phyloP scores from a whole-genome alignment of 2,888 invertebrate species.

The Hirudinaria manillensis region DNA sequence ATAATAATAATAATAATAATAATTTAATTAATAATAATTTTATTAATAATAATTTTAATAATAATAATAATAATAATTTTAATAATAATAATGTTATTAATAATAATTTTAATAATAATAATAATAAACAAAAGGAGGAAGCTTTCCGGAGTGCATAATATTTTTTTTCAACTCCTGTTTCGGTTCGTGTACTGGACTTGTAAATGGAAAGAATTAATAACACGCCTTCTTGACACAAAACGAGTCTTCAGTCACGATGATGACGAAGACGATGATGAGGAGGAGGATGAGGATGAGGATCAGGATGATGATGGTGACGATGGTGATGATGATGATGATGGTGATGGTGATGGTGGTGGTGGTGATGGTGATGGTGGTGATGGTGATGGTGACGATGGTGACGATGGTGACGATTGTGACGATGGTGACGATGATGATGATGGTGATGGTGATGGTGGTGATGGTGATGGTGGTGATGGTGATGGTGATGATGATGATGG shows the following conservation, averaged over 20 bases:
- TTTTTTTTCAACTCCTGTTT: too few relatives aligned
- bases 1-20: too few relatives aligned
- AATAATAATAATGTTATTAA: too few relatives aligned
- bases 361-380: conserved; percentile 8
- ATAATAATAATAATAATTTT: too few relatives aligned
- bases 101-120: too few relatives aligned
- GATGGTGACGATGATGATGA: conserved; percentile 20
- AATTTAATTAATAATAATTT: too few relatives aligned
- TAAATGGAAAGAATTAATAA: too few relatives aligned
- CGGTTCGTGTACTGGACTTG: too few relatives aligned
- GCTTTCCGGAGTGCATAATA: too few relatives aligned
- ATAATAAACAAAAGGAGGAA: too few relatives aligned
- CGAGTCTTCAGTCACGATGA: neutral
- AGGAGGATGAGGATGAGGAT: neutral
- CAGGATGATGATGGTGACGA: neutral
- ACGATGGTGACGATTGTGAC: conserved; percentile 19
- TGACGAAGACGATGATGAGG: neutral
- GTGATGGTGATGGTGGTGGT: conserved; percentile 1
- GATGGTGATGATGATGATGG: conserved; percentile 22
- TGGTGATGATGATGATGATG: conserved; percentile 18
- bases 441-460: conserved; percentile 21
- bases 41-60: too few relatives aligned
- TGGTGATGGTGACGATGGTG: conserved; percentile 21
- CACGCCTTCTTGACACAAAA: too few relatives aligned
- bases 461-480: conserved; percentile 17